phyloP scores from a whole-genome alignment of 2,888 invertebrate species.

The Noctua fimbriata region DNA sequence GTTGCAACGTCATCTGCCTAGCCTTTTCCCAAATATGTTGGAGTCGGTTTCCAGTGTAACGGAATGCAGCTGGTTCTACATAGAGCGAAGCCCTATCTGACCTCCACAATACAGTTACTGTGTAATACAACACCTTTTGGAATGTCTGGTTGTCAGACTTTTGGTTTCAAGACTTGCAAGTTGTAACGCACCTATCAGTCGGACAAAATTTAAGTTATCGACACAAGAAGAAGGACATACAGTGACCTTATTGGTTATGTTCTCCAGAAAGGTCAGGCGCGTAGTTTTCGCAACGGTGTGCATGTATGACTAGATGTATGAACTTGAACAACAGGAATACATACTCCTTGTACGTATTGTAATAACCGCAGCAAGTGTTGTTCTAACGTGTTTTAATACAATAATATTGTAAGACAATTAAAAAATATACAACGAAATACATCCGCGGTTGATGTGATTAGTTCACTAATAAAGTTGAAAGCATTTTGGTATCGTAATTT shows the following conservation, averaged over 20 bases:
- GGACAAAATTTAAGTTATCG: background rate
- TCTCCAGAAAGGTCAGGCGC: background rate
- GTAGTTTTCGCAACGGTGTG: background rate
- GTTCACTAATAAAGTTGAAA: constrained; percentile 21
- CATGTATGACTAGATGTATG: background rate
- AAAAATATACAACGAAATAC: background rate
- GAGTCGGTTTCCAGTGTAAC: background rate
- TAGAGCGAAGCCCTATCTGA: background rate
- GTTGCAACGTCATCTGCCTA: background rate
- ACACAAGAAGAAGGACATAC: background rate
- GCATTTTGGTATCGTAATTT: background rate
- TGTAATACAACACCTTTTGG: background rate
- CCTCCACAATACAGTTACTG: background rate
- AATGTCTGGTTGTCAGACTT: background rate
- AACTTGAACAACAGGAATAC: background rate
- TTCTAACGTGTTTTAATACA: background rate
- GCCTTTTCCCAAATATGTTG: background rate
- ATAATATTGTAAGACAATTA: background rate
- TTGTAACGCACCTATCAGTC: background rate
- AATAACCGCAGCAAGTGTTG: background rate
- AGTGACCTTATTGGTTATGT: background rate
- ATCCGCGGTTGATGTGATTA: background rate
- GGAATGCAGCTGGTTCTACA: background rate
- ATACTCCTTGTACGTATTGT: background rate
- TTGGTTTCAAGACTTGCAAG: background rate